Evolutionary conservation across 2,797 vertebrate genomes (phyloP), one percentile per base, ranked within the genome.

Genomic region (Poecilia picta): DNA sequence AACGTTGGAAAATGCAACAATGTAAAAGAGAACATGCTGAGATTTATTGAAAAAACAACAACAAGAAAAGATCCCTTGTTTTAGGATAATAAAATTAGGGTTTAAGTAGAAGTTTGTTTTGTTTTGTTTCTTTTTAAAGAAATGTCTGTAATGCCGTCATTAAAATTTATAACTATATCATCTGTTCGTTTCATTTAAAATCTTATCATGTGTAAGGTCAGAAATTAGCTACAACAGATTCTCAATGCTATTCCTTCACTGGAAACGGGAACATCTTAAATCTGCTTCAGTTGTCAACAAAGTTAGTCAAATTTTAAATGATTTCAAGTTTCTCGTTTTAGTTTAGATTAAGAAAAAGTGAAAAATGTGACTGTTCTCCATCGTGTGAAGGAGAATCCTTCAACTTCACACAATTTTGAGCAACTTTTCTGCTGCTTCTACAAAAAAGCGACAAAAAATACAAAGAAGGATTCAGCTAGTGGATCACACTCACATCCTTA

Each of bases 1-100:
- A 85, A 64, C 71, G 2, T 46, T 82, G 47, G 1, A 57, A 81
- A 72, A 10, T 31, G 70, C 53, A 33, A 62, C 81, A 20, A 70
- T 64, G 23, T 49, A 73, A 39, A 85, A 43, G 20, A 72, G 16
- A 6, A 31, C 20, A 55, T 77, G 66, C 28, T 64, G 73, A 76
- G 64, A 70, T 3, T 68, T 77, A 59, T 23, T 5, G 47, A 6
- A 28, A 76, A 75, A 46, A 15, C 1, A 18, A 36, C 2, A 36
- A 36, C 36, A 36, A 55, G 15, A 59, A 74, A 79, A 4, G 5
- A 77, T 36, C 20, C 64, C 12, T 0, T 8, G 36, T 46, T 79
- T 28, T 77, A 53, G 73, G 16, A n/a, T 39, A 43, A 2, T 70
- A 43, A 25, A 41, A n/a, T 41, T 3, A 13, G 41, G 66, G 23